These are phyloP conservation scores for Okamejei kenojei DNA, from an alignment of 2,797 vertebrate species.

Conservation along the genomic window DNA sequence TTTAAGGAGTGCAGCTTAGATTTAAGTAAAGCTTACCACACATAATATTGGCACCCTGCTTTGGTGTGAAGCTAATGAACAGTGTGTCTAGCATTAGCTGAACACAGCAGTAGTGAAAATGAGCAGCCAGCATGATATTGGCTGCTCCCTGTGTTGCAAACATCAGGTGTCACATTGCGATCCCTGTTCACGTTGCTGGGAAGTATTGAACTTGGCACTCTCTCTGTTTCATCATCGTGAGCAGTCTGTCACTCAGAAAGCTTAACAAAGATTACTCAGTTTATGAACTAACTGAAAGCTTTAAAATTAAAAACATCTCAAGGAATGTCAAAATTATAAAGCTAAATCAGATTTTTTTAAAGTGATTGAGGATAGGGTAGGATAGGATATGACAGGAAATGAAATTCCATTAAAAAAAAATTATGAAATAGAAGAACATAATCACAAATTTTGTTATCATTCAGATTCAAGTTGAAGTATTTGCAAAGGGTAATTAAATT, in stretches of 20 bases:
- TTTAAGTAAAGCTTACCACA: too few relatives aligned
- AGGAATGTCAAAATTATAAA: background rate
- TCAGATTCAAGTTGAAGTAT: background rate
- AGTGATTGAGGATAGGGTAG: background rate
- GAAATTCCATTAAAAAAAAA: background rate
- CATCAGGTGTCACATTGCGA: too few relatives aligned
- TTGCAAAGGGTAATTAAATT: conserved; percentile 3
- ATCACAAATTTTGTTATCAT: background rate
- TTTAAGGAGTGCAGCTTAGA: too few relatives aligned
- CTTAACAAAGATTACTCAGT: background rate
- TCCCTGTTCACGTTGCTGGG: too few relatives aligned
- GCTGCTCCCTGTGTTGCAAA: too few relatives aligned
- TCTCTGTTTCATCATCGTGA: background rate
- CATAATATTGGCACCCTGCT: too few relatives aligned
- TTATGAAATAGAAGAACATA: background rate
- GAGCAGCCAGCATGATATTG: too few relatives aligned
- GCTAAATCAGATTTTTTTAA: background rate
- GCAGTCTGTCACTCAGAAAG: background rate
- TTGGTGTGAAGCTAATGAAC: too few relatives aligned
- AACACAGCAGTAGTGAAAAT: too few relatives aligned
- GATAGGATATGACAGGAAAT: background rate
- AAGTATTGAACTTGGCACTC: too few relatives aligned
- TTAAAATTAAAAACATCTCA: background rate
- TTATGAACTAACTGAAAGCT: background rate
- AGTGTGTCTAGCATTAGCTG: too few relatives aligned